Evolutionary conservation across 2,113 vertebrate genomes (phyloP).

Genomic region (Odocoileus virginianus): DNA sequence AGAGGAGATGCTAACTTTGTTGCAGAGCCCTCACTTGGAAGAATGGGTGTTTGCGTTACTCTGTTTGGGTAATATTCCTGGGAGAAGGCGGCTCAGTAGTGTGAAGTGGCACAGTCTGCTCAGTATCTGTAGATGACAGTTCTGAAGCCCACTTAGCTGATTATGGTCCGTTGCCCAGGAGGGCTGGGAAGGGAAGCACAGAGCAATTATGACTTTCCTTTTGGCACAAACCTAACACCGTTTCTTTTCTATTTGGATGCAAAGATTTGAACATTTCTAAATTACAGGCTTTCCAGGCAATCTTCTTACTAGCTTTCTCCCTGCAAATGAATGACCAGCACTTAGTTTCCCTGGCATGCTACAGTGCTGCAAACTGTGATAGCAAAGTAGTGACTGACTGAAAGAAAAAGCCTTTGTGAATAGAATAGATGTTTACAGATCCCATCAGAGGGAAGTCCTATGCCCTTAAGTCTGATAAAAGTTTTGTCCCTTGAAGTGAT

Average conservation of each 20-base stretch:
- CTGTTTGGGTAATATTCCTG: neutral
- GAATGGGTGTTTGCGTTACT: neutral
- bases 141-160: neutral
- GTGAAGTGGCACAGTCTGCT: neutral
- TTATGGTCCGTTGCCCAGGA: neutral
- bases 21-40: neutral
- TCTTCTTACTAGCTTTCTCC: constrained; percentile 9
- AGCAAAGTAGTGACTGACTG: neutral
- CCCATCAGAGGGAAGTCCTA: neutral
- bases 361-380: neutral
- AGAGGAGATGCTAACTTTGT: neutral
- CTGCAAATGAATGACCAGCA: neutral
- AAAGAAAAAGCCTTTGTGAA: neutral
- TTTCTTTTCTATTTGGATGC: constrained; percentile 33
- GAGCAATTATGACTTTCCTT: constrained; percentile 43
- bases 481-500: neutral
- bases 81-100: neutral
- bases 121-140: neutral
- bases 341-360: neutral
- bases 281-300: constrained; percentile 43
- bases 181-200: neutral
- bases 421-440: neutral
- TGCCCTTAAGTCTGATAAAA: neutral
- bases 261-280: constrained; percentile 59
- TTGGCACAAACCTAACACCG: constrained; percentile 45